A percentile compares a stretch with the other conserved stretches of the same genome.
phyloP scores from a whole-genome alignment of 1,140 invertebrate species.

The Zaprionus lachaisei region DNA sequence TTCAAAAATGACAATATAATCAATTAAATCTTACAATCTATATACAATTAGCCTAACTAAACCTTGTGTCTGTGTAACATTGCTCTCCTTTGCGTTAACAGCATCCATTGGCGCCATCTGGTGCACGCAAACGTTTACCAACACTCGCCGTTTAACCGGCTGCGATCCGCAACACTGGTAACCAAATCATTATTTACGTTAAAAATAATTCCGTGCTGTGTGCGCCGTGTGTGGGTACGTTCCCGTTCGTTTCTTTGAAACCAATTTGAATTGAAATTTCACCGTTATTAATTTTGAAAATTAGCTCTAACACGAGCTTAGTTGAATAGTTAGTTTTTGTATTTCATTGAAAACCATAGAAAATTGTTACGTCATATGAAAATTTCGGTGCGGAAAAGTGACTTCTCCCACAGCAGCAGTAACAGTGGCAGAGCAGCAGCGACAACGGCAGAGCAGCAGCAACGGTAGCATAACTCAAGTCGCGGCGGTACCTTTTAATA shows the following conservation, averaged over 20 bases:
- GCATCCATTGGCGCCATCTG: neutral
- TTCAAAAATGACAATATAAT: too few species aligned
- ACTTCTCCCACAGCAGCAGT: slow-evolving; percentile 20
- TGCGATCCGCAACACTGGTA: slow-evolving; percentile 31
- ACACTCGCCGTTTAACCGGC: slow-evolving; percentile 11
- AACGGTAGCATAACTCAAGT: slow-evolving; percentile 9
- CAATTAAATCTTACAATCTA: too few species aligned
- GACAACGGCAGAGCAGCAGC: neutral
- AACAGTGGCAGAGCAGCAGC: slow-evolving; percentile 4
- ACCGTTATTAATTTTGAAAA: slow-evolving; percentile 20
- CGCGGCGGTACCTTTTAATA: slow-evolving; percentile 29
- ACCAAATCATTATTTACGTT: slow-evolving; percentile 52
- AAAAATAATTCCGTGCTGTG: slow-evolving; percentile 47
- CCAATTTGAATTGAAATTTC: slow-evolving; percentile 37
- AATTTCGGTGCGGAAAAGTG: slow-evolving; percentile 47
- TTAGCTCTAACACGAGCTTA: neutral
- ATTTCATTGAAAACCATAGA: slow-evolving; percentile 5
- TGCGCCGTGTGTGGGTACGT: slow-evolving; percentile 25
- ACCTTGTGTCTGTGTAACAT: neutral
- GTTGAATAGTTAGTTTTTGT: slow-evolving; percentile 10
- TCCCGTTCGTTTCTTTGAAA: slow-evolving; percentile 19
- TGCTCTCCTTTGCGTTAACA: slow-evolving; percentile 10
- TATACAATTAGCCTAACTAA: too few species aligned
- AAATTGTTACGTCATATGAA: slow-evolving; percentile 54
- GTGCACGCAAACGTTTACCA: slow-evolving; percentile 5